Percentiles rank a stretch among this genome's conserved stretches.
These are phyloP conservation scores for Coleophora deauratella DNA, from an alignment of 2,888 invertebrate species.

Conservation along the genomic window DNA sequence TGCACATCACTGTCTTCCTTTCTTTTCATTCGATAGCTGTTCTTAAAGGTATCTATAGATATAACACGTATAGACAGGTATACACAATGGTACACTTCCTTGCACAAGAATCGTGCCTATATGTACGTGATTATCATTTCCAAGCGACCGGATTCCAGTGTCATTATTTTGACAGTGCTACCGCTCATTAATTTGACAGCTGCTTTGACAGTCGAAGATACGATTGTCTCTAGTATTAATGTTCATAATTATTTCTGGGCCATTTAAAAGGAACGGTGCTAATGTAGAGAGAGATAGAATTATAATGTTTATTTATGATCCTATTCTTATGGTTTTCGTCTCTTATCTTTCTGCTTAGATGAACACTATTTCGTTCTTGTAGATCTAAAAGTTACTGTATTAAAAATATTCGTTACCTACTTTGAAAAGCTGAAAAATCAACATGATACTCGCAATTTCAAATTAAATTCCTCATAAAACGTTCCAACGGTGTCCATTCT, in stretches of 20 bases:
- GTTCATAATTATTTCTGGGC: slow-evolving; percentile 51
- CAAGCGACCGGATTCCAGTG: slow-evolving; percentile 39
- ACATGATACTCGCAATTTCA: background rate
- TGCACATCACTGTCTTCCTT: too few relatives aligned
- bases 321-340: background rate
- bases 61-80: background rate
- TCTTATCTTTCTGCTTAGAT: too few relatives aligned
- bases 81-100: background rate
- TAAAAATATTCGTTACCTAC: background rate
- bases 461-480: background rate
- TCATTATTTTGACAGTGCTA: slow-evolving; percentile 48
- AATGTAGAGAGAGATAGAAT: background rate
- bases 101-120: slow-evolving; percentile 12
- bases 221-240: slow-evolving; percentile 41
- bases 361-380: too few relatives aligned
- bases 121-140: slow-evolving; percentile 44
- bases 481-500: background rate
- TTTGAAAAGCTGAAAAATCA: background rate
- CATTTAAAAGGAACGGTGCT: slow-evolving; percentile 28
- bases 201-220: slow-evolving; percentile 53
- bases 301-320: background rate
- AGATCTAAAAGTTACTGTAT: too few relatives aligned
- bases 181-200: slow-evolving; percentile 57
- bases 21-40: too few relatives aligned
- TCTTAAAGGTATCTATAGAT: too few relatives aligned